phyloP scores from a whole-genome alignment of 2,113 vertebrate species.

The Chaetodon auriga region DNA sequence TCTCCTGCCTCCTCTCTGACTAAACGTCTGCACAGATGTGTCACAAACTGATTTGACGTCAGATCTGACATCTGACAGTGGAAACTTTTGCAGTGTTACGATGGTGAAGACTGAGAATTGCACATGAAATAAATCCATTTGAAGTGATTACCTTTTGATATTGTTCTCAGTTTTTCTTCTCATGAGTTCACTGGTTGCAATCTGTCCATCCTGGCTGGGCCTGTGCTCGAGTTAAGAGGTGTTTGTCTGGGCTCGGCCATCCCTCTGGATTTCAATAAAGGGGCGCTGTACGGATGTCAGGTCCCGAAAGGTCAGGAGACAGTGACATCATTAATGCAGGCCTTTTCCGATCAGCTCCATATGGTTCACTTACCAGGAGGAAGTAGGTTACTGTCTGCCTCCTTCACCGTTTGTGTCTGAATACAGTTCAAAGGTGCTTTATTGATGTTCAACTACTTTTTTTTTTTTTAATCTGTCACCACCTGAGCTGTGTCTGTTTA shows the following conservation, averaged over 20 bases:
- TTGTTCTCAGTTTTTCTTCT: neutral
- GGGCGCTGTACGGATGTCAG: conserved; percentile 63
- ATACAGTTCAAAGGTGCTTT: conserved; percentile 1
- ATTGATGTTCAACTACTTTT: neutral
- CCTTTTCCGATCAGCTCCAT: conserved; percentile 74
- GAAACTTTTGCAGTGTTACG: neutral
- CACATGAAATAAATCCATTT: neutral
- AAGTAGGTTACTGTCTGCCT: conserved; percentile 14
- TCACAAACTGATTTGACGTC: neutral
- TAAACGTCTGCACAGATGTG: neutral
- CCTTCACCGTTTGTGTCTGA: neutral
- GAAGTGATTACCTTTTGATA: neutral
- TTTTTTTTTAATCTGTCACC: neutral
- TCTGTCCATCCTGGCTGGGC: neutral
- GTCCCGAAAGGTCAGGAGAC: conserved; percentile 73
- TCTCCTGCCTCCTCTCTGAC: neutral
- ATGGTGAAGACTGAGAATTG: neutral
- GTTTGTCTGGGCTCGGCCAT: conserved; percentile 38
- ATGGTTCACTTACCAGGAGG: conserved; percentile 52
- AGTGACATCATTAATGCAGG: conserved; percentile 79
- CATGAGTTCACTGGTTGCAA: neutral
- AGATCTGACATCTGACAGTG: neutral
- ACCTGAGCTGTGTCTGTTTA: neutral
- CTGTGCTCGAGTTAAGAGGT: conserved; percentile 22
- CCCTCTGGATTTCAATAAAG: conserved; percentile 71